Base-by-base conservation (phyloP, 2,113 vertebrate species). In the Psophia crepitans region DNA sequence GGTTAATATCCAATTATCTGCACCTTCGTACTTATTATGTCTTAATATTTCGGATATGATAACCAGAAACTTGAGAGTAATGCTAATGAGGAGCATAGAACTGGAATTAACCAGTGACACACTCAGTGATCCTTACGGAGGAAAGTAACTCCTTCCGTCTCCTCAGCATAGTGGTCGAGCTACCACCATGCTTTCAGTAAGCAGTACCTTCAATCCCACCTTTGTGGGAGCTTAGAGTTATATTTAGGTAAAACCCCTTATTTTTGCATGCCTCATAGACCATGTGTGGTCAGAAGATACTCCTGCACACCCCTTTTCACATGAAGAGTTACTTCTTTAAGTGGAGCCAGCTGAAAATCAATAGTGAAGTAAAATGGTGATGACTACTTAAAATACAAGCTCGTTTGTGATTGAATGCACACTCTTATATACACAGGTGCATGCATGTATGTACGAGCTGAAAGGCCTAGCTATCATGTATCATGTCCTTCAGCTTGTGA, bases 1-100 rank as follows among this genome's bases (percentile, higher is more conserved):
- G 98, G 98, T 99, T 99, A 99, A 99, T 99, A 99, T 99, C 98
- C 99, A 99, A 99, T 99, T 99, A 99, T 98, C 98, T 97, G 98
- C 98, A 99, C 98, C 98, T 99, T 99, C 98, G 65, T 98, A 98
- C 98, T 99, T 98, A 99, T 99, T 99, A 99, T 98, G 98, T 98
- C 99, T 98, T 99, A 99, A 98, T 98, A 98, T 98, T 98, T 99
- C 98, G 95, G 98, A 99, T 99, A 98, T 98, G 98, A 98, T 98
- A 98, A 98, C 98, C 98, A 99, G 98, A 97, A 98, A 97, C 98
- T 98, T 96, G 98, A 98, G 98, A 97, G 98, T 97, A 98, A 99
- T 99, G 98, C 98, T 99, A 99, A 99, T 99, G 98, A 98, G 98
- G 97, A 98, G 97, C 97, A 97, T 94, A 98, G 98, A 98, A 96